Evolutionary conservation across 2,797 vertebrate genomes (phyloP).

Genomic region (Bradypodion pumilum): DNA sequence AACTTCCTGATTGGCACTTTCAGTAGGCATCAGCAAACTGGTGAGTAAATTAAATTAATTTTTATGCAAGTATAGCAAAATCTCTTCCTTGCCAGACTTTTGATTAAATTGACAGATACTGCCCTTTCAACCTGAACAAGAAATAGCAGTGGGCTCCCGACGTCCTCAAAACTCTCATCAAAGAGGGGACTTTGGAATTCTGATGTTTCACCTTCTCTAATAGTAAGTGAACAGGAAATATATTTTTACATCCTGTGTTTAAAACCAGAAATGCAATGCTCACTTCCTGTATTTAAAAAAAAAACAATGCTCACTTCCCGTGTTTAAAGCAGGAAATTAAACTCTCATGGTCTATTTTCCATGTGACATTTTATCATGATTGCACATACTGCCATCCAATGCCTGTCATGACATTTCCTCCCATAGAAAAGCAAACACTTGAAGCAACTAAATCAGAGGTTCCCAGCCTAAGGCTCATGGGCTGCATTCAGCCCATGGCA

Average conservation of each 20-base stretch:
- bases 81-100: constrained; percentile 55
- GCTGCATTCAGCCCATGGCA: too few relatives aligned
- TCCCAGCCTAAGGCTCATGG: too few relatives aligned
- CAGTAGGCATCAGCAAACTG: constrained; percentile 64
- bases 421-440: not conserved
- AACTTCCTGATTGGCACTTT: constrained; percentile 46
- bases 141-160: not conserved
- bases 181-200: not conserved
- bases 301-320: not conserved
- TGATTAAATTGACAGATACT: constrained; percentile 64
- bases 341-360: not conserved
- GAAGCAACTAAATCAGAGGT: not conserved
- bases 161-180: not conserved
- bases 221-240: not conserved
- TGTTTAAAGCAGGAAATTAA: too few relatives aligned
- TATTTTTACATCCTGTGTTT: not conserved
- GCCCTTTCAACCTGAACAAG: constrained; percentile 49
- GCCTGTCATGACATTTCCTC: not conserved
- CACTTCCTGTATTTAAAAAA: too few relatives aligned
- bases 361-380: not conserved
- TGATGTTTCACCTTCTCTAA: not conserved
- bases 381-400: not conserved
- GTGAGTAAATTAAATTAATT: constrained; percentile 76
- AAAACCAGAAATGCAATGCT: not conserved
- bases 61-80: constrained; percentile 72